Conservation (phyloP, 2,113 vertebrate species). For the Leptosomus discolor region DNA sequence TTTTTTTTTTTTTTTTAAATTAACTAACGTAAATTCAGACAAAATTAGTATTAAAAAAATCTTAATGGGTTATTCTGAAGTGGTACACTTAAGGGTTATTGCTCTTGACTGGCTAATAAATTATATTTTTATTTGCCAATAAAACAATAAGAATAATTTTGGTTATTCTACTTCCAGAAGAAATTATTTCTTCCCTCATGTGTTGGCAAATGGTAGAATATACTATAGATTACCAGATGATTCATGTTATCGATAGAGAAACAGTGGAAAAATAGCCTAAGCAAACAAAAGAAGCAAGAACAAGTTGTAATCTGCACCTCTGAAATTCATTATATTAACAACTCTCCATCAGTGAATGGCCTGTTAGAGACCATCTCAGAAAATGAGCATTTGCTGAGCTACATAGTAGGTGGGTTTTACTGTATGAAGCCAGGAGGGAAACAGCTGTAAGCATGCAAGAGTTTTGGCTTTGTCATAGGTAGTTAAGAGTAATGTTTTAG, state of each 20-base stretch:
- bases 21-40: not conserved
- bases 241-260: not conserved
- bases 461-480: not conserved
- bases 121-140: slow-evolving; percentile 59
- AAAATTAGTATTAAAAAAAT: slow-evolving; percentile 32
- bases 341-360: fast-evolving
- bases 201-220: not conserved
- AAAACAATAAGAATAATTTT: slow-evolving; percentile 62
- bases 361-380: not conserved
- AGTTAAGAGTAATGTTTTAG: not conserved
- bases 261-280: not conserved
- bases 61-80: slow-evolving; percentile 23
- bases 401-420: not conserved
- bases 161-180: slow-evolving; percentile 35
- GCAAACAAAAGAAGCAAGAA: not conserved
- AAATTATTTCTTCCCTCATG: not conserved
- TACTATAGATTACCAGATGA: not conserved
- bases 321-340: not conserved
- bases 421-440: not conserved
- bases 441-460: not conserved
- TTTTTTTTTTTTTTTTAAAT: not conserved
- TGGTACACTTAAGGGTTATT: slow-evolving; percentile 19
- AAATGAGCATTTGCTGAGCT: not conserved
- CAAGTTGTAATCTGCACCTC: not conserved
- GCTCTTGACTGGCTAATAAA: slow-evolving; percentile 55